Conservation (phyloP, 2,113 vertebrate genomes). For the Arenaria interpres region DNA sequence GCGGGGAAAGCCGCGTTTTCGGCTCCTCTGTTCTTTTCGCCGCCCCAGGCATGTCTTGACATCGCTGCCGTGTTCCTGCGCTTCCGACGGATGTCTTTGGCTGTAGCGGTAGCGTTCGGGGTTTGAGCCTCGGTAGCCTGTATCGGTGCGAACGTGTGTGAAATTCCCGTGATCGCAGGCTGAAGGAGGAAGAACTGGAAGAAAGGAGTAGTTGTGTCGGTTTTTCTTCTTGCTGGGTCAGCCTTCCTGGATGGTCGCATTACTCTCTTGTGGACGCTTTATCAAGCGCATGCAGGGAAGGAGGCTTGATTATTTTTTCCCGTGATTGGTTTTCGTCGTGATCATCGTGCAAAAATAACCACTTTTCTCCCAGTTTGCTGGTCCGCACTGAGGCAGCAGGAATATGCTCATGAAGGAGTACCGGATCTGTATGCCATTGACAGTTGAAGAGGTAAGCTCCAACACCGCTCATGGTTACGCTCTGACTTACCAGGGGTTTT, state of each 20-base stretch:
- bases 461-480: background rate
- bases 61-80: background rate
- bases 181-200: constrained; percentile 40
- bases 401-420: constrained; percentile 98
- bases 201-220: constrained; percentile 12
- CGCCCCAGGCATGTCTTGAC: constrained; percentile 71
- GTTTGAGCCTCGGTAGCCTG: background rate
- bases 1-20: constrained; percentile 3
- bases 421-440: constrained; percentile 97
- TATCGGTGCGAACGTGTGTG: background rate
- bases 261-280: background rate
- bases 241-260: constrained; percentile 43
- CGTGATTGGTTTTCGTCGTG: constrained; percentile 33
- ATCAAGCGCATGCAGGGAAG: background rate
- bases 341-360: background rate
- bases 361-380: constrained; percentile 58
- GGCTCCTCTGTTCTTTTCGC: background rate
- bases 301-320: background rate
- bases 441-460: constrained; percentile 92
- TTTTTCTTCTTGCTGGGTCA: constrained; percentile 30
- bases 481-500: background rate
- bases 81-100: constrained; percentile 52
- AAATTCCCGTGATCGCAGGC: constrained; percentile 21
- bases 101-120: background rate
- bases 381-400: constrained; percentile 55